Base-by-base conservation (phyloP, 2,113 vertebrate species). In the Zosterops japonicus region DNA sequence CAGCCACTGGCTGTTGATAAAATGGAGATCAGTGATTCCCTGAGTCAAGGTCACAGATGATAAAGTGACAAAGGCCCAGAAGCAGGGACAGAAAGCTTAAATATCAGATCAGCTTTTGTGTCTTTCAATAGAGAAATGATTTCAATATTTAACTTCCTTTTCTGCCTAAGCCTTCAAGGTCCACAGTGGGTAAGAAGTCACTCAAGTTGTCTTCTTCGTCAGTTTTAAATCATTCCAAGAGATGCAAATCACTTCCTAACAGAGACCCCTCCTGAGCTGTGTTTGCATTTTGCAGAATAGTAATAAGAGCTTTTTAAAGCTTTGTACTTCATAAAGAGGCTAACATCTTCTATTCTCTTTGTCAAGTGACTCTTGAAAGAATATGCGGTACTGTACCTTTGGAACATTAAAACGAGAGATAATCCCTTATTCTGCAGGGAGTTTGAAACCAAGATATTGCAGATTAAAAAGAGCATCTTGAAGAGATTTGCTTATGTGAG, bases 41-140 rank as follows among this genome's bases (percentile, higher is more conserved):
- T 78, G 74, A 96, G 91, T 98, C 97, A 98, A 98, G 96, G 97
- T 97, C 96, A 88, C 60, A 86, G 86, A 94, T 9, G 75, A 97
- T 72, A 89, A 94, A 96, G 71, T 94, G 96, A 96, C 94, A 93
- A 97, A 95, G 95, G 96, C 95, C 91, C 63, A 77, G 81, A 36
- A 96, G 89, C 70, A 95, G 86, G 41, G 76, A 92, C 68, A 97
- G 87, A 94, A 95, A 86, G 79, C 53, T 63, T 92, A 86, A 95
- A 89, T 77, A 91, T 95, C 94, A 93, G 83, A 96, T 92, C 90
- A 76, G 56, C 19, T 96, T 95, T 85, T 95, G 56, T 84, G 85
- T 76, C 95, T 93, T 96, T 90, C 77, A 89, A 63, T 27, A 72
- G 87, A 46, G 93, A 94, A 96, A 94, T 88, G 71, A 93, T 78